These are phyloP conservation scores for Stichopus horrens DNA, from an alignment of 53 echinoderm and acorn worm genomes.

Conservation along the genomic window DNA sequence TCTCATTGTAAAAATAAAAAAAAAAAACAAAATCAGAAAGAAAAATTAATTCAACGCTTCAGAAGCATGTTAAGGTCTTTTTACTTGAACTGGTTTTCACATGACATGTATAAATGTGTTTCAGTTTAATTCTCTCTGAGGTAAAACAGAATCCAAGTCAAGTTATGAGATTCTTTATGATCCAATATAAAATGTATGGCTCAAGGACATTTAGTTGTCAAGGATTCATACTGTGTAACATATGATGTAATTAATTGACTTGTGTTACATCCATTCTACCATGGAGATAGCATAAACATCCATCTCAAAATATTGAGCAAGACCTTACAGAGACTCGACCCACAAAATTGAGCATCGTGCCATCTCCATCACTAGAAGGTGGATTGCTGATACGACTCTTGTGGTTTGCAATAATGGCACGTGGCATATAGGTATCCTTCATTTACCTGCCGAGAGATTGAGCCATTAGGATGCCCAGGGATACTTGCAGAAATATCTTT, in stretches of 20 bases:
- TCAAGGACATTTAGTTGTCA: conserved; percentile 4
- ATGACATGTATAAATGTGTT: not conserved
- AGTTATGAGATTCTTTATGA: not conserved
- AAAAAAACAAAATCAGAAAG: not conserved
- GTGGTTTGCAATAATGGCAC: no score
- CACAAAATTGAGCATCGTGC: not conserved
- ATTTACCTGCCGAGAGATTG: no score
- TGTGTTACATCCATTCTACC: conserved; percentile 14
- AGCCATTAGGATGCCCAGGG: no score
- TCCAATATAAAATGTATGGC: conserved; percentile 3
- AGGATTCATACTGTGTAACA: not conserved
- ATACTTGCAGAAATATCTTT: no score
- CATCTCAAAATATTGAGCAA: not conserved
- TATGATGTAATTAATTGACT: not conserved
- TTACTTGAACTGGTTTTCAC: conserved; percentile 6
- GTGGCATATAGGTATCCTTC: no score
- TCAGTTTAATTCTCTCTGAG: not conserved
- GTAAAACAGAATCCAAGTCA: not conserved
- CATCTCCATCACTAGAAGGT: not conserved
- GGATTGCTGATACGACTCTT: no score
- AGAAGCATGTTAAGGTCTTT: not conserved
- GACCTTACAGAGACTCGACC: not conserved
- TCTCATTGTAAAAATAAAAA: no score
- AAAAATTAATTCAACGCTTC: not conserved
- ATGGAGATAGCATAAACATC: not conserved